Conservation (phyloP, 2,113 vertebrate species). For the Boulengeromyrus knoepffleri region DNA sequence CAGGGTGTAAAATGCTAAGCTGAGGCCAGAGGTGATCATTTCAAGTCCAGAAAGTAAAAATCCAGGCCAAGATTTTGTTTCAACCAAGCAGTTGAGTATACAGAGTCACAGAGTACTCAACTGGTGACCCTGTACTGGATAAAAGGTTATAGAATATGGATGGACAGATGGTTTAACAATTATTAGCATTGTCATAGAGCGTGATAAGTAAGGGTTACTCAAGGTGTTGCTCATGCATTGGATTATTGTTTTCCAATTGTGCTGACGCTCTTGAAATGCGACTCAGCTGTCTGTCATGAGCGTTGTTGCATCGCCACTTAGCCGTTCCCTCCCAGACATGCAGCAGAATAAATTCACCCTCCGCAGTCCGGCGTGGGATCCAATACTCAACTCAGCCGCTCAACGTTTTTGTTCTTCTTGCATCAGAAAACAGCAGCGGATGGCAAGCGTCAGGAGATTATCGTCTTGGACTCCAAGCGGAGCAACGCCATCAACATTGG, state of each 20-base stretch:
- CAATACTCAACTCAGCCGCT: not conserved
- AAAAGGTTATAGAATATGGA: not conserved
- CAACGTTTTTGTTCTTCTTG: not conserved
- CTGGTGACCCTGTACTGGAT: not conserved
- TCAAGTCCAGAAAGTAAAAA: too few relatives aligned
- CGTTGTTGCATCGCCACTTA: not conserved
- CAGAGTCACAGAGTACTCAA: too few relatives aligned
- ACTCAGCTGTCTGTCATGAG: not conserved
- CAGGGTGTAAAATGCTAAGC: not conserved
- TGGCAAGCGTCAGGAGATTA: slow-evolving; percentile 92
- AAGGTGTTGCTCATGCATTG: not conserved
- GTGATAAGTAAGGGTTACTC: not conserved
- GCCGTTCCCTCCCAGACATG: not conserved
- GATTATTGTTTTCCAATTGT: not conserved
- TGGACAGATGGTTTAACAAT: not conserved
- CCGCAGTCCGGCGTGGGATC: not conserved
- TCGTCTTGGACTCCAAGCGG: slow-evolving; percentile 90
- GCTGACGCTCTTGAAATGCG: not conserved
- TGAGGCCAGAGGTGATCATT: too few relatives aligned
- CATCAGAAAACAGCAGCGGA: slow-evolving; percentile 87
- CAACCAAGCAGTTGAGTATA: too few relatives aligned
- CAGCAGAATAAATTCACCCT: not conserved
- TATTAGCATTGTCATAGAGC: not conserved
- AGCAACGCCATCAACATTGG: slow-evolving; percentile 97
- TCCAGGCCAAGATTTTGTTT: too few relatives aligned